Evolutionary conservation across 2,113 vertebrate species (phyloP), one percentile per base, ranked within the genome.

Genomic region (Oncorhynchus keta): DNA sequence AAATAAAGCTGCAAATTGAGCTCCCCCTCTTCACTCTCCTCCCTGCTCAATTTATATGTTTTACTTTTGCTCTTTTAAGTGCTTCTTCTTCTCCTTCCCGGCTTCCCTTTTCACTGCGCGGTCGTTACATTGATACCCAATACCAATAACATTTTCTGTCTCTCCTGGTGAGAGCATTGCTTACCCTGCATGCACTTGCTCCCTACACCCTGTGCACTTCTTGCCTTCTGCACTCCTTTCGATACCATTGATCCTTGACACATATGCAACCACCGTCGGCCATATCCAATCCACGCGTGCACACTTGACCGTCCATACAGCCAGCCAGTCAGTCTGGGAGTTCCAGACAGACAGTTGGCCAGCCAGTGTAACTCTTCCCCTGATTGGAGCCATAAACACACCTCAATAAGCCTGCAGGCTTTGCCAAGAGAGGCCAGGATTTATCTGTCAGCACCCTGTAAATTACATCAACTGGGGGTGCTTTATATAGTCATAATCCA

Each of bases 401-500:
- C 28, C 24, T 30, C 65, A 20, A 22, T 16, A 67, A 67, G 12
- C 65, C 3, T 7, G 28, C 65, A 24, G 24, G 30, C 1, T 26
- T 3, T 39, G 45, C 66, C 70, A 84, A 64, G 68, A 59, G 59
- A 72, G 48, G 68, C 39, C 68, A 75, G 67, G 77, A 79, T 79
- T 49, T 72, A 20, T n/a, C 71, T 72, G 65, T 82, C 69, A 84
- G 68, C 70, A 26, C 26, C n/a, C 57, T 65, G 66, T 82, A 78
- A 85, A 85, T 84, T 76, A 74, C 18, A 71, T 68, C 61, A 70
- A 77, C 22, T 65, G 68, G 49, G 55, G 67, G 67, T 72, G 68
- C 75, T 79, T 85, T 49, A 64, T 79, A 72, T 72, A 20, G 67
- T 24, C 74, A 65, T 78, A 77, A 85, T 85, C 76, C 79, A 81